A percentile compares a stretch with the other conserved stretches of the same genome.
phyloP scores from a whole-genome alignment of 1,140 invertebrate species.

The Pinna nobilis region DNA sequence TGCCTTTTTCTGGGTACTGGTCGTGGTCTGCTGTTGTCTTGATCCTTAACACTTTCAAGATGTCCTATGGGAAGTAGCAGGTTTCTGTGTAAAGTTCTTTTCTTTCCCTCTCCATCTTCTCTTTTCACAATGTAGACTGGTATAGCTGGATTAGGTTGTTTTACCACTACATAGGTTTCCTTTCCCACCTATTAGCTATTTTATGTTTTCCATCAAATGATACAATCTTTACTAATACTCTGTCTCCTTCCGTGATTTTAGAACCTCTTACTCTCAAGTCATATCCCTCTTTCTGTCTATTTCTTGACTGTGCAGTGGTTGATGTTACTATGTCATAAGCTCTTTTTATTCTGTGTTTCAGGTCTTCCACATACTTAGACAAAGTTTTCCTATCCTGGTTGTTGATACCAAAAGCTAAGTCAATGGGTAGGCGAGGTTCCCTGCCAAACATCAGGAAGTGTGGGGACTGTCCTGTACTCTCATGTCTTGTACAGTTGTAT shows the following conservation, averaged over 20 bases:
- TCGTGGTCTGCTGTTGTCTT: background rate
- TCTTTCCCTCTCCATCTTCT: background rate
- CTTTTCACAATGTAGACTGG: constrained; percentile 30
- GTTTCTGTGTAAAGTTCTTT: constrained; percentile 26
- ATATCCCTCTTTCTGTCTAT: constrained; percentile 11
- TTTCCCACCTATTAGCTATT: constrained; percentile 39
- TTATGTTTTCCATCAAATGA: constrained; percentile 37
- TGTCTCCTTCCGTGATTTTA: constrained; percentile 15
- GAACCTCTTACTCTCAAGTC: constrained; percentile 16
- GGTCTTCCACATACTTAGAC: constrained; percentile 13
- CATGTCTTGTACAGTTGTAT: background rate
- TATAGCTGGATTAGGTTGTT: constrained; percentile 29
- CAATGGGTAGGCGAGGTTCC: constrained; percentile 33
- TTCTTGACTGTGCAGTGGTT: background rate
- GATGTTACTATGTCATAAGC: constrained; percentile 28
- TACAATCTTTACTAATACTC: constrained; percentile 35
- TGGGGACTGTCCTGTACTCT: constrained; percentile 18
- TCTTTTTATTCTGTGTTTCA: constrained; percentile 3
- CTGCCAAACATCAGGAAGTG: constrained; percentile 44
- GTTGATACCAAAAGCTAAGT: constrained; percentile 33
- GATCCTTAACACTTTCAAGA: background rate
- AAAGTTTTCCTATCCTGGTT: background rate
- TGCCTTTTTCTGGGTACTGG: too few species aligned
- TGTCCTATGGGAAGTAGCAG: constrained; percentile 22
- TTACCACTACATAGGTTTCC: constrained; percentile 18